Base-by-base conservation (phyloP, 2,113 vertebrate genomes). In the Ophthalmolycus amberensis region DNA sequence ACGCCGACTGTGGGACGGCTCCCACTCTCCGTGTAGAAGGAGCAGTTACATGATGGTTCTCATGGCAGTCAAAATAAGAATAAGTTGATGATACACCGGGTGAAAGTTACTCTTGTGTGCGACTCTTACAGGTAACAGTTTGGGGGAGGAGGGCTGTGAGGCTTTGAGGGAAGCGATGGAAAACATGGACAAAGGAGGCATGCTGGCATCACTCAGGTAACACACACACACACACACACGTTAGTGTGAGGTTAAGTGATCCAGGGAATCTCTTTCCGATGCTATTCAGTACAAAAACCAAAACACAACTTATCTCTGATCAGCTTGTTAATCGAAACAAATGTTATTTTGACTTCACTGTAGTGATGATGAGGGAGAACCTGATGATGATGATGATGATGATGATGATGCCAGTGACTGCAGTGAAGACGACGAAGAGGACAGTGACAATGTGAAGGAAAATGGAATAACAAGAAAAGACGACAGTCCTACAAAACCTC, bases 91-190 rank as follows among this genome's bases (percentile, higher is more conserved):
- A 27, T 9, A 25, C 37, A 42, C 5, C 37, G 25, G 38, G 10
- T 42, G 22, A 42, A 42, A 7, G 63, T 42, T n/a, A 6, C 5
- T 42, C 0, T 22, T 68, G 38, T 37, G 5, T 86, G 29, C 63
- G 70, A 40, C 40, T 80, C 6, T 42, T 18, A 83, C 59, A 99
- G 98, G 98, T 52, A 99, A 99, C 80, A 92, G 90, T 78, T 89
- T 99, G 44, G 98, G 98, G 42, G 96, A 96, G 82, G 97, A 98
- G 62, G 97, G 97, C 48, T 99, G 98, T 72, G 96, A 98, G 22
- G 94, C 95, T 71, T 89, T 99, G 63, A 96, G 94, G 74, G 96
- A 98, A 71, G 89, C 94, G 5, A 95, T 99, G 68, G 95, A 97
- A 32, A 79, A 92, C 79, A 95, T 95, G 93, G 95, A 93, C 75